phyloP scores from a whole-genome alignment of 2,797 vertebrate species.

The Poeciliopsis infans region DNA sequence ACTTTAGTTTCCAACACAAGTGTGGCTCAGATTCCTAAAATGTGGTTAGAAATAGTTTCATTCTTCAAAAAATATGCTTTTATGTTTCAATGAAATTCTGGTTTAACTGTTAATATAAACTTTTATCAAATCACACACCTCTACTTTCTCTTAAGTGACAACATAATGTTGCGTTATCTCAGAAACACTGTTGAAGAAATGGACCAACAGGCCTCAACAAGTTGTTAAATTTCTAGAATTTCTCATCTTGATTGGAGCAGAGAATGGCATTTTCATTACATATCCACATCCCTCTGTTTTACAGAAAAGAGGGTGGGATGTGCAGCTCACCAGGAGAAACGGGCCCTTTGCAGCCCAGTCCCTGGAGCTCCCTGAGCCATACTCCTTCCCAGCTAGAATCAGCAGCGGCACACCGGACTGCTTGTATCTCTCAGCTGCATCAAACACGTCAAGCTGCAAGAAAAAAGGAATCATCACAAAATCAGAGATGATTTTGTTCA shows the following conservation, averaged over 20 bases:
- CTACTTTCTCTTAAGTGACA: neutral
- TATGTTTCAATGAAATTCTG: neutral
- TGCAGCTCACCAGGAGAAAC: conserved; percentile 86
- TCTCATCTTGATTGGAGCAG: neutral
- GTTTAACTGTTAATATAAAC: neutral
- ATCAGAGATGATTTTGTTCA: neutral
- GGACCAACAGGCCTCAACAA: neutral
- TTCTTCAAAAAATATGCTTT: neutral
- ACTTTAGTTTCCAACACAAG: no score
- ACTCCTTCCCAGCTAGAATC: conserved; percentile 94
- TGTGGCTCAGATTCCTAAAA: no score
- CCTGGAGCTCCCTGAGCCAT: conserved; percentile 95
- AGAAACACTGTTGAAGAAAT: neutral
- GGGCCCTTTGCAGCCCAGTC: conserved; percentile 99
- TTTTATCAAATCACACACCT: neutral
- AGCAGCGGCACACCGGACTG: conserved; percentile 85
- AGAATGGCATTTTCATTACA: neutral
- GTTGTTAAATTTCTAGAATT: neutral
- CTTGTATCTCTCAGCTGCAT: conserved; percentile 91
- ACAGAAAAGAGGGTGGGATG: no score
- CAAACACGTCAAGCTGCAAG: conserved; percentile 92
- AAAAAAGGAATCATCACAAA: neutral
- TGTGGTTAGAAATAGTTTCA: neutral
- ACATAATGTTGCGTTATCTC: neutral
- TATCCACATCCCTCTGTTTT: fast-evolving